Conservation (phyloP, 2,113 vertebrate species). For the Aptenodytes forsteri region DNA sequence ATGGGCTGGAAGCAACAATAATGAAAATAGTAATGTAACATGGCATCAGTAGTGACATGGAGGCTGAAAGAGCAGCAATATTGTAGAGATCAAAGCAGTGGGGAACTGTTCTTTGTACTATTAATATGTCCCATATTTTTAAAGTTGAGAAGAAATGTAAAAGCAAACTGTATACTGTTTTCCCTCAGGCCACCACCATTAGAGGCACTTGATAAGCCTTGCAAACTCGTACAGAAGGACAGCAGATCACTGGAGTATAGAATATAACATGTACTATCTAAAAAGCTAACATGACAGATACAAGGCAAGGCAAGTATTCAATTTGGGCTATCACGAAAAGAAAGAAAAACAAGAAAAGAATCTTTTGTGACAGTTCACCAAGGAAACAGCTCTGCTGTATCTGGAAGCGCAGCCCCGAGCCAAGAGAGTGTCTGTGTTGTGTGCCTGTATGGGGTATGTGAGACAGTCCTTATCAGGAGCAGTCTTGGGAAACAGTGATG, state of each 20-base stretch:
- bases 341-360: neutral
- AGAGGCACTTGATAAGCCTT: constrained; percentile 58
- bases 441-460: neutral
- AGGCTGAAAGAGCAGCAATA: constrained; percentile 51
- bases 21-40: constrained; percentile 39
- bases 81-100: constrained; percentile 62
- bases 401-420: neutral
- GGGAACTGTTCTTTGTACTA: constrained; percentile 52
- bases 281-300: constrained; percentile 69
- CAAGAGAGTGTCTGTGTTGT: neutral
- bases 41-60: constrained; percentile 10
- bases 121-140: constrained; percentile 65
- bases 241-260: constrained; percentile 35
- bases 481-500: neutral
- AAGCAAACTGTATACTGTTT: constrained; percentile 56
- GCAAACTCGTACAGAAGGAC: constrained; percentile 11
- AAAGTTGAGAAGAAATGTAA: constrained; percentile 52
- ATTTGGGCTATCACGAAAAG: constrained; percentile 4
- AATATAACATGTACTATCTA: constrained; percentile 2
- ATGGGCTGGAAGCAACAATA: neutral
- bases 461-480: neutral
- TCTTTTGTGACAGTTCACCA: neutral
- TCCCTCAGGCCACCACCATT: constrained; percentile 64
- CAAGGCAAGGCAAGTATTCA: constrained; percentile 55
- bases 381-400: neutral